Percentiles rank a stretch among this genome's conserved stretches.
Evolutionary conservation across 2,888 invertebrate species (phyloP).

Genomic region (Mesoligia furuncula): DNA sequence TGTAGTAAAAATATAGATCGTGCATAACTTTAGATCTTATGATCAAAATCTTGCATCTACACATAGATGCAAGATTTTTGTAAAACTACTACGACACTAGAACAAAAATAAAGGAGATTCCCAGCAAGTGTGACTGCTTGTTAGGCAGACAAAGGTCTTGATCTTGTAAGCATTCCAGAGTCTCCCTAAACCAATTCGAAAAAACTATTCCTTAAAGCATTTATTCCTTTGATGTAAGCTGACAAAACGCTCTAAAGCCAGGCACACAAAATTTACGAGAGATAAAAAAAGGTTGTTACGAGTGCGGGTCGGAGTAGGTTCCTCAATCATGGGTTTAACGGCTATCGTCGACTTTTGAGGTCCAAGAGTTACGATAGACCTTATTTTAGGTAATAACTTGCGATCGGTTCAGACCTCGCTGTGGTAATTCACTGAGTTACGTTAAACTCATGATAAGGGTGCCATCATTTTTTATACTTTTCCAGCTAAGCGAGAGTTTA

Average conservation of each 20-base stretch:
- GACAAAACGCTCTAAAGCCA: slow-evolving; percentile 48
- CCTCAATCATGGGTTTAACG: slow-evolving; percentile 68
- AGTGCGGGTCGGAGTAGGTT: slow-evolving; percentile 48
- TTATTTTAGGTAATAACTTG: slow-evolving; percentile 65
- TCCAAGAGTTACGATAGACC: slow-evolving; percentile 64
- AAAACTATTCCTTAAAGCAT: slow-evolving; percentile 21
- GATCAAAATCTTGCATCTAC: no score
- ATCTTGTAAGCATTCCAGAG: slow-evolving; percentile 33
- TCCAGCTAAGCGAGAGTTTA: slow-evolving; percentile 40
- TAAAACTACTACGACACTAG: not conserved
- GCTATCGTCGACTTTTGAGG: slow-evolving; percentile 59
- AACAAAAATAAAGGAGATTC: not conserved
- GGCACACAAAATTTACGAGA: slow-evolving; percentile 59
- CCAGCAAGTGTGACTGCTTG: not conserved
- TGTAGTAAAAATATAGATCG: not conserved
- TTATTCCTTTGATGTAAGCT: slow-evolving; percentile 40
- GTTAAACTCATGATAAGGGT: slow-evolving; percentile 53
- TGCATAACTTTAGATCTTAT: not conserved
- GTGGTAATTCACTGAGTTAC: slow-evolving; percentile 48
- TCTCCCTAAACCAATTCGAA: slow-evolving; percentile 29
- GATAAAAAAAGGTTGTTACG: slow-evolving; percentile 63
- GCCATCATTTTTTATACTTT: slow-evolving; percentile 56
- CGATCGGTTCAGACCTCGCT: slow-evolving; percentile 28
- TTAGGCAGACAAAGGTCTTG: slow-evolving; percentile 29
- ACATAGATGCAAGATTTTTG: not conserved